These are phyloP conservation scores for Deladenus siricidicola DNA, from an alignment of 2,888 invertebrate species.

Conservation along the genomic window DNA sequence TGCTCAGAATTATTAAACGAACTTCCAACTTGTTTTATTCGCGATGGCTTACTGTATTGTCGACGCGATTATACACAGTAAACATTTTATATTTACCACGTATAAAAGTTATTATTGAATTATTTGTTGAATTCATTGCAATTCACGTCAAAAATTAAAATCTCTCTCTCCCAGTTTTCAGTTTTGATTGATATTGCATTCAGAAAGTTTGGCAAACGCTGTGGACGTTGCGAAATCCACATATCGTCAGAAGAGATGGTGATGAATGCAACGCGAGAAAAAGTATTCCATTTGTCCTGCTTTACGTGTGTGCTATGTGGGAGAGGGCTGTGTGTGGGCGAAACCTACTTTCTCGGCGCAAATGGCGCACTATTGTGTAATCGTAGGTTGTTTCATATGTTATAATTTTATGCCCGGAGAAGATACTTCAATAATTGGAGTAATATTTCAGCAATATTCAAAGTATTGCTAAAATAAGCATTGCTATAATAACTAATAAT, in stretches of 20 bases:
- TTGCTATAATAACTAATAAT: too few species aligned
- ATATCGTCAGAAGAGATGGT: slow-evolving; percentile 80
- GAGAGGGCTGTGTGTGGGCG: slow-evolving; percentile 73
- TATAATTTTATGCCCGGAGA: too few species aligned
- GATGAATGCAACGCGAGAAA: slow-evolving; percentile 67
- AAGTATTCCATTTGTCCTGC: slow-evolving; percentile 79
- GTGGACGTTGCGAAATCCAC: slow-evolving; percentile 74
- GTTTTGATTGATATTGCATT: slow-evolving; percentile 37
- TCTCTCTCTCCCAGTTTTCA: neutral
- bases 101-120: too few species aligned
- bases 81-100: neutral
- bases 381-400: slow-evolving; percentile 25
- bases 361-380: slow-evolving; percentile 56
- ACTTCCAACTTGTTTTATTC: slow-evolving; percentile 21
- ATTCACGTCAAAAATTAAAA: neutral
- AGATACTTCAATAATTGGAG: too few species aligned
- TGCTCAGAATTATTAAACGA: slow-evolving; percentile 21
- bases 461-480: too few species aligned
- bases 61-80: slow-evolving; percentile 30
- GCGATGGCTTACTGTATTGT: slow-evolving; percentile 29
- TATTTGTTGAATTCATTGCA: neutral
- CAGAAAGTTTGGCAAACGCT: slow-evolving; percentile 76
- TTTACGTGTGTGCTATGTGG: slow-evolving; percentile 65
- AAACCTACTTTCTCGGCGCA: slow-evolving; percentile 76
- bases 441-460: too few species aligned